phyloP scores from a whole-genome alignment of 2,888 invertebrate genomes.

The Nasonia oneida region DNA sequence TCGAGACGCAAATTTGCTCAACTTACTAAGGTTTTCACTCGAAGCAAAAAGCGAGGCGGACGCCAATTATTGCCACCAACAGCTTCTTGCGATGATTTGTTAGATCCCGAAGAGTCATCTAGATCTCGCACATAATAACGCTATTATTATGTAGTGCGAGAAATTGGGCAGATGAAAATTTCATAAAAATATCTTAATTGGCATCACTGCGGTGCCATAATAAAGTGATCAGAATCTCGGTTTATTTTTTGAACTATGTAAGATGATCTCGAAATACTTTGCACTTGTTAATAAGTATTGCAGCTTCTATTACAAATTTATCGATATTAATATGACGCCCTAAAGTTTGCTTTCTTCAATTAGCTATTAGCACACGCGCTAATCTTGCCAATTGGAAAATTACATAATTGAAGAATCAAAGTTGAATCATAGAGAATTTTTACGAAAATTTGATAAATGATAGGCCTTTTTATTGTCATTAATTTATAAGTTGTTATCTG shows the following conservation, averaged over 20 bases:
- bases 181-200: slow-evolving; percentile 47
- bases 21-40: slow-evolving; percentile 88
- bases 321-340: slow-evolving; percentile 6
- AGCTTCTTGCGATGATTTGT: slow-evolving; percentile 76
- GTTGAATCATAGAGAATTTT: slow-evolving; percentile 35
- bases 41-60: slow-evolving; percentile 78
- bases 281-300: slow-evolving; percentile 65
- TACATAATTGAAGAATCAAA: slow-evolving; percentile 46
- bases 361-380: background rate
- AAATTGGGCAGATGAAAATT: background rate
- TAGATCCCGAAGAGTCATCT: slow-evolving; percentile 77
- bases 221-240: slow-evolving; percentile 29
- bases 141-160: background rate
- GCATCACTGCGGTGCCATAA: slow-evolving; percentile 27
- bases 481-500: slow-evolving; percentile 9
- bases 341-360: slow-evolving; percentile 26
- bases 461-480: background rate
- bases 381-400: slow-evolving; percentile 14
- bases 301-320: slow-evolving; percentile 62
- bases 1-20: slow-evolving; percentile 91
- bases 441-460: slow-evolving; percentile 55
- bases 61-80: slow-evolving; percentile 77
- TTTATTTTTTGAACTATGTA: slow-evolving; percentile 55
- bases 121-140: slow-evolving; percentile 50
- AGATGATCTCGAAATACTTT: slow-evolving; percentile 57